Conservation (phyloP, 2,113 vertebrate genomes). For the Antigone vipio region DNA sequence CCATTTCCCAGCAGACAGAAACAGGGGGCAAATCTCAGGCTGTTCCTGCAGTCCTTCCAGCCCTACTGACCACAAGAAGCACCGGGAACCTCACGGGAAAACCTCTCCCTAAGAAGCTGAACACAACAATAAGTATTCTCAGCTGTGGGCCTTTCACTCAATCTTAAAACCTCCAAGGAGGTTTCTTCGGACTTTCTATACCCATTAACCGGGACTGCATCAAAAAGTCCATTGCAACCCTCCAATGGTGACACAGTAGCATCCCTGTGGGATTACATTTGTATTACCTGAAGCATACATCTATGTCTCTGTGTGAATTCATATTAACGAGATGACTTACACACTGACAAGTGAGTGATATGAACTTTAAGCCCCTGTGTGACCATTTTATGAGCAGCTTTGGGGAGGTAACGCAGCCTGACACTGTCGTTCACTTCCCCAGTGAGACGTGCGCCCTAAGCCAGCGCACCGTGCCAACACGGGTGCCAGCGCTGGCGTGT, state of each 20-base stretch:
- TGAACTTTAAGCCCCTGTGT: rapidly evolving
- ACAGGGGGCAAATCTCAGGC: background rate
- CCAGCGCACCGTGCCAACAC: rapidly evolving
- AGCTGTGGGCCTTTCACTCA: background rate
- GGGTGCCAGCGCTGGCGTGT: rapidly evolving
- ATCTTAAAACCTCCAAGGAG: background rate
- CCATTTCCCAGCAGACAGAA: background rate
- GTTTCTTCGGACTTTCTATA: background rate
- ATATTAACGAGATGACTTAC: background rate
- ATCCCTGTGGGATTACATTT: background rate
- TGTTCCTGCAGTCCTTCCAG: background rate
- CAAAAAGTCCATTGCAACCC: background rate
- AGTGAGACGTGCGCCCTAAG: background rate
- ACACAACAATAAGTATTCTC: background rate
- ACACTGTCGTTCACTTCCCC: rapidly evolving
- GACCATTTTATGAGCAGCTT: background rate
- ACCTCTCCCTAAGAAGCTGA: background rate
- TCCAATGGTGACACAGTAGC: rapidly evolving
- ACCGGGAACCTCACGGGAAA: background rate
- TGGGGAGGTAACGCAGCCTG: background rate
- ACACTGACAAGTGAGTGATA: background rate
- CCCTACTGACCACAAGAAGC: background rate
- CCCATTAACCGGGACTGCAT: background rate
- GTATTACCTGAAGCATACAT: background rate
- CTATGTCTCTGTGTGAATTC: background rate